A percentile compares a stretch with the other conserved stretches of the same genome.
Evolutionary conservation across 35 echinoderm and acorn worm genomes (phyloP).

Genomic region (Heliocidaris erythrogramma): DNA sequence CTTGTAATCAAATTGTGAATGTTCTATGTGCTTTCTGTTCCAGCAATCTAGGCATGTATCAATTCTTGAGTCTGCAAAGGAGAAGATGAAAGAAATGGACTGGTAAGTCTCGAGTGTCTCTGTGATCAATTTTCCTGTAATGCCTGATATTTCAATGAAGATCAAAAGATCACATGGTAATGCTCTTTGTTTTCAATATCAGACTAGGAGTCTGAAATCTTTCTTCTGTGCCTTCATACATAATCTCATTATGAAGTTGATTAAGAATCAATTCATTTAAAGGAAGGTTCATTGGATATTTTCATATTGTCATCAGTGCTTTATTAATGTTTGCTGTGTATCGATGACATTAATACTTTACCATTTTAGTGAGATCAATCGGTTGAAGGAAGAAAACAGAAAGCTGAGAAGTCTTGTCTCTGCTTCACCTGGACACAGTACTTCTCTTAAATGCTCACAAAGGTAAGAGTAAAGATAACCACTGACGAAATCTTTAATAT

Average conservation of each 20-base stretch:
- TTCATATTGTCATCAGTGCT: no score
- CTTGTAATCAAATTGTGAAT: no score
- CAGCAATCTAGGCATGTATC: conserved; percentile 42
- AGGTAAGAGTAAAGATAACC: background rate
- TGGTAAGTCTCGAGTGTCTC: background rate
- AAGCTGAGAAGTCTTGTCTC: conserved; percentile 69
- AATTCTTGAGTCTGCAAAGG: conserved; percentile 35
- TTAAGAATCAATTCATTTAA: no score
- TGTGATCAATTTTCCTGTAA: no score
- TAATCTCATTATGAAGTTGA: no score
- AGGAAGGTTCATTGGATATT: no score
- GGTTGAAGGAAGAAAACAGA: conserved; percentile 68
- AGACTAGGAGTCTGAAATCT: no score
- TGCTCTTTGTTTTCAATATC: no score
- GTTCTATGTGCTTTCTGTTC: background rate
- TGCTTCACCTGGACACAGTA: conserved; percentile 59
- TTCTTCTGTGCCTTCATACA: no score
- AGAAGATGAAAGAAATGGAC: conserved; percentile 46
- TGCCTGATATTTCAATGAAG: no score
- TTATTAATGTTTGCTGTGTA: no score
- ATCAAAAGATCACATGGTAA: no score
- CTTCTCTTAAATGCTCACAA: background rate
- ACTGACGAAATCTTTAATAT: background rate
- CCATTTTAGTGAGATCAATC: conserved; percentile 44
- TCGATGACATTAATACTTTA: background rate